Evolutionary conservation across 1,140 invertebrate species (phyloP).

Genomic region (Trissolcus basalis): DNA sequence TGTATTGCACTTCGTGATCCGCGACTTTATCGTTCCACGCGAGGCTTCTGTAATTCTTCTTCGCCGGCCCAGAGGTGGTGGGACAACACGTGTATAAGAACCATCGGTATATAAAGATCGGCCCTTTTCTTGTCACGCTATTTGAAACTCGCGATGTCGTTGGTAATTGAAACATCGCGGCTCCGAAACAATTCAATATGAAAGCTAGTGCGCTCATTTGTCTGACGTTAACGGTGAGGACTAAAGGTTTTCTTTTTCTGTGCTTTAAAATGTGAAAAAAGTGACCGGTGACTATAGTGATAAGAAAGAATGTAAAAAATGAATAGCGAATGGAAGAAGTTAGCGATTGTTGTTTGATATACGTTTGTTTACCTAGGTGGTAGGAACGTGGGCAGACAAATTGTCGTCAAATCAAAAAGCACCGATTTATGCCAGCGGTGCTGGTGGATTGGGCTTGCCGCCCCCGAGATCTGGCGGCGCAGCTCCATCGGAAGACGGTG

Average conservation of each 20-base stretch:
- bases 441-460: conserved; percentile 65
- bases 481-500: conserved; percentile 50
- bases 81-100: conserved; percentile 27
- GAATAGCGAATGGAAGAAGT: too few species aligned
- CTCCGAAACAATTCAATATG: too few species aligned
- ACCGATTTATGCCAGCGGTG: conserved; percentile 65
- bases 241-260: not conserved
- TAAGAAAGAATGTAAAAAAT: too few species aligned
- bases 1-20: conserved; percentile 37
- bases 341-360: not conserved
- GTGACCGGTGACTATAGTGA: not conserved
- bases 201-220: not conserved
- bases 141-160: conserved; percentile 40
- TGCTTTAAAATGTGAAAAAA: too few species aligned
- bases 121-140: conserved; percentile 25
- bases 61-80: conserved; percentile 17
- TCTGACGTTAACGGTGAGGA: conserved; percentile 16
- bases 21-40: conserved; percentile 19
- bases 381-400: conserved; percentile 58
- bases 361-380: conserved; percentile 3
- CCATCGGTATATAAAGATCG: conserved; percentile 50
- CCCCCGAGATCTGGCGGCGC: conserved; percentile 27
- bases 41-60: conserved; percentile 20
- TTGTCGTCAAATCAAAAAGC: conserved; percentile 67
- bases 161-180: conserved; percentile 2